phyloP scores from a whole-genome alignment of 2,113 vertebrate genomes.

The Chaenogobius annularis region DNA sequence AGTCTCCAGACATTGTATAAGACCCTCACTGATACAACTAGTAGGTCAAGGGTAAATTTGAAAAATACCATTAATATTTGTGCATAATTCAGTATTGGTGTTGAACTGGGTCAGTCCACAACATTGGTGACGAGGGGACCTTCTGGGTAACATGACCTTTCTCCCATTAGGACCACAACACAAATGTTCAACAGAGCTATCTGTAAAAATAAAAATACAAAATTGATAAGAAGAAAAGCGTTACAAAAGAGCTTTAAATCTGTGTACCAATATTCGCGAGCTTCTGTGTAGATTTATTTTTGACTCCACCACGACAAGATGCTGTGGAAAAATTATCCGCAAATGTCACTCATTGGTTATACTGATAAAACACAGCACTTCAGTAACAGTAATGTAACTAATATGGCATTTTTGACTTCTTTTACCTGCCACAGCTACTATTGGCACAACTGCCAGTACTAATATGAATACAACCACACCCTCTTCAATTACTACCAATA shows the following conservation, averaged over 20 bases:
- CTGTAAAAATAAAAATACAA: not conserved
- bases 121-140: not conserved
- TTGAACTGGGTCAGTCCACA: constrained; percentile 19
- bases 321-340: not conserved
- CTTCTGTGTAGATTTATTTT: not conserved
- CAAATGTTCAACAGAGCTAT: not conserved
- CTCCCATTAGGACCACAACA: constrained; percentile 4
- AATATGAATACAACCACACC: too few relatives aligned
- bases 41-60: too few relatives aligned
- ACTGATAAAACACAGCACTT: not conserved
- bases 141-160: not conserved
- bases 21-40: too few relatives aligned
- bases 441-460: not conserved
- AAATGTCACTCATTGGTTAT: not conserved
- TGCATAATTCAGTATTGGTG: constrained; percentile 12
- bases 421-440: too few relatives aligned
- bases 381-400: not conserved
- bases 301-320: not conserved
- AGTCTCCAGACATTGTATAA: too few relatives aligned
- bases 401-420: too few relatives aligned
- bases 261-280: not conserved
- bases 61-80: too few relatives aligned
- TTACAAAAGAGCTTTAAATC: not conserved
- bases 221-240: not conserved
- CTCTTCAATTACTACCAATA: not conserved